Conservation (phyloP, 1,140 invertebrate species). For the Mercenaria mercenaria region DNA sequence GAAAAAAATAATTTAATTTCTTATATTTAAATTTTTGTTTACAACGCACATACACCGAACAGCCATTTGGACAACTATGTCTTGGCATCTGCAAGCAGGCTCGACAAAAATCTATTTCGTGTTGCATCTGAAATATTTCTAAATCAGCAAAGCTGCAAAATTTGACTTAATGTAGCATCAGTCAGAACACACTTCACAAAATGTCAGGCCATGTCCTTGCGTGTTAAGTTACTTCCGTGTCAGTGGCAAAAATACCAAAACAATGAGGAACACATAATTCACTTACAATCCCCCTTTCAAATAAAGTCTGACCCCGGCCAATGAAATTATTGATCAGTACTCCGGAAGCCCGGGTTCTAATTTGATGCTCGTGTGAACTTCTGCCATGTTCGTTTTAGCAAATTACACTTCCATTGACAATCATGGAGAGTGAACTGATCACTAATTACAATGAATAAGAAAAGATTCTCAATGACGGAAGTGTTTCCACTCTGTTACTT, state of each 20-base stretch:
- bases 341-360: not conserved
- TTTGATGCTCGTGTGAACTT: not conserved
- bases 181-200: too few species aligned
- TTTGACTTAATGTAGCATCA: too few species aligned
- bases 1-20: too few species aligned
- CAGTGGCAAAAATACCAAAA: not conserved
- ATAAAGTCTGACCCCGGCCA: not conserved
- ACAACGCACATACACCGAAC: too few species aligned
- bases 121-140: too few species aligned
- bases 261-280: not conserved
- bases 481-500: too few species aligned
- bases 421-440: not conserved
- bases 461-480: not conserved
- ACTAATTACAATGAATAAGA: slow-evolving; percentile 6
- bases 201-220: not conserved
- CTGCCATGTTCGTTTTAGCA: not conserved
- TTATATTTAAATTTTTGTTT: too few species aligned
- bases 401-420: not conserved
- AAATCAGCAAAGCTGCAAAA: too few species aligned
- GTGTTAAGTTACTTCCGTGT: not conserved
- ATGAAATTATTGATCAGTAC: not conserved
- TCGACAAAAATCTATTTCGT: too few species aligned
- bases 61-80: too few species aligned
- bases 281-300: not conserved
- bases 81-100: too few species aligned